phyloP scores from a whole-genome alignment of 2,888 invertebrate genomes.

The Phaonia tiefii region DNA sequence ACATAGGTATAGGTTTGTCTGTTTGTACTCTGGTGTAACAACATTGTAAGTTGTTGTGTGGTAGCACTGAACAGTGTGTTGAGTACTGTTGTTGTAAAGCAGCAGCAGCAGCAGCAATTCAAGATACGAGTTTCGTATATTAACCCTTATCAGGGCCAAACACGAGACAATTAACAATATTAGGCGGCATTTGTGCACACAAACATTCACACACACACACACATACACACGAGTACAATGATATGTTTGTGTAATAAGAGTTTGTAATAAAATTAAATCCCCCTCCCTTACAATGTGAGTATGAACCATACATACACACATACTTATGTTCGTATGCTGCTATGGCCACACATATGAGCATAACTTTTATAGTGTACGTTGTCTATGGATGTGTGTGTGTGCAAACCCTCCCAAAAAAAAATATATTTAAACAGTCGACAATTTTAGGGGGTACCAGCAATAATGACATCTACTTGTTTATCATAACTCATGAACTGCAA shows the following conservation, averaged over 20 bases:
- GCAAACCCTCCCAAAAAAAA: conserved; percentile 40
- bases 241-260: no score
- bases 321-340: background rate
- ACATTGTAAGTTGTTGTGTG: background rate
- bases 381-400: background rate
- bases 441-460: conserved; percentile 21
- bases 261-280: background rate
- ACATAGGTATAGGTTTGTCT: conserved; percentile 8
- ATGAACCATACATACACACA: background rate
- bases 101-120: background rate
- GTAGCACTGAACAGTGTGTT: background rate
- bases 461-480: conserved; percentile 39
- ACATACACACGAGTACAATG: no score
- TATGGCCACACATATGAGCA: no score
- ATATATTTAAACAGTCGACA: conserved; percentile 23
- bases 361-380: conserved; percentile 7
- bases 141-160: conserved; percentile 64
- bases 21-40: background rate
- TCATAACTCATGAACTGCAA: conserved; percentile 35
- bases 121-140: background rate
- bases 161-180: conserved; percentile 60
- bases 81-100: background rate
- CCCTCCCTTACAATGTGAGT: background rate
- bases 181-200: conserved; percentile 34
- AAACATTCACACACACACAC: background rate